These are phyloP conservation scores for Maccullochella peelii DNA, from an alignment of 2,113 vertebrate species.

Conservation along the genomic window DNA sequence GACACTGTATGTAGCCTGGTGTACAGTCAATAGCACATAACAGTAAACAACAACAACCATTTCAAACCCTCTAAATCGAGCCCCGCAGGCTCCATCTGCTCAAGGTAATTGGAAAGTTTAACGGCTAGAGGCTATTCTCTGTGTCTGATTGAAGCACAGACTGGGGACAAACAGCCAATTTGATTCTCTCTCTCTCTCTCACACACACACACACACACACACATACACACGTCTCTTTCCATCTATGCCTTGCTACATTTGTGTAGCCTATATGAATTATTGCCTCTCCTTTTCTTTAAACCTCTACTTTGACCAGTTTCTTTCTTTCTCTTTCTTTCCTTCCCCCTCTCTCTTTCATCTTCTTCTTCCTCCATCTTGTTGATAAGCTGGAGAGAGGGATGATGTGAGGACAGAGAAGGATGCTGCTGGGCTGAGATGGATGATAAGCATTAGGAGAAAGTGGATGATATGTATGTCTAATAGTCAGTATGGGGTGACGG, in stretches of 20 bases:
- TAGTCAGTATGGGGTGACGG: not conserved
- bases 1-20: slow-evolving; percentile 29
- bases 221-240: slow-evolving; percentile 16
- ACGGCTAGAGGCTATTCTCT: slow-evolving; percentile 69
- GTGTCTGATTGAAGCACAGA: slow-evolving; percentile 70
- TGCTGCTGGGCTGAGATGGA: slow-evolving; percentile 44
- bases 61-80: slow-evolving; percentile 64
- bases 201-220: not conserved
- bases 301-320: slow-evolving; percentile 11
- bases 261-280: slow-evolving; percentile 42
- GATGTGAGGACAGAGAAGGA: not conserved
- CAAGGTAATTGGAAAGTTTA: slow-evolving; percentile 81
- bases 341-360: slow-evolving; percentile 9
- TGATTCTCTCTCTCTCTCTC: slow-evolving; percentile 45
- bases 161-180: slow-evolving; percentile 73
- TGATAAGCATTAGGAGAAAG: slow-evolving; percentile 35
- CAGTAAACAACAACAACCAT: slow-evolving; percentile 77
- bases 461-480: slow-evolving; percentile 35
- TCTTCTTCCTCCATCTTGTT: slow-evolving; percentile 24
- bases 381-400: slow-evolving; percentile 33
- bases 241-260: slow-evolving; percentile 27
- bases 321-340: not conserved
- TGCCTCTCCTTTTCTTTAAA: slow-evolving; percentile 30
- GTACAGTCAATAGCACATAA: slow-evolving; percentile 65
- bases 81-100: slow-evolving; percentile 72